Conservation (phyloP, 2,113 vertebrate genomes). For the Strix uralensis region DNA sequence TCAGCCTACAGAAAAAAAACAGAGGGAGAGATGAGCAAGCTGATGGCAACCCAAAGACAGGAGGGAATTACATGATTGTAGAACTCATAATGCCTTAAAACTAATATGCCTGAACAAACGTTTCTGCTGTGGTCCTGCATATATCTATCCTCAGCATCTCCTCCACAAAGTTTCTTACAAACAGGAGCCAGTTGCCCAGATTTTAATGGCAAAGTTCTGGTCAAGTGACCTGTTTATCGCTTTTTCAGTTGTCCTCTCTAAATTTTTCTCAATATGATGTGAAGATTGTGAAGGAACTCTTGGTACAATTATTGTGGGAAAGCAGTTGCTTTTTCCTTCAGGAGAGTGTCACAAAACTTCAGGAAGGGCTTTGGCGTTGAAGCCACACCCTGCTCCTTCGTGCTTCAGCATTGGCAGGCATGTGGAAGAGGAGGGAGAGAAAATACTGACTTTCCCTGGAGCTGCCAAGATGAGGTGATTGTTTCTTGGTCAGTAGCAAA, state of each 20-base stretch:
- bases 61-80: background rate
- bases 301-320: background rate
- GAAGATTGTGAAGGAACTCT: background rate
- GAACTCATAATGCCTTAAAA: background rate
- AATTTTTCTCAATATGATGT: background rate
- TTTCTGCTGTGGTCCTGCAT: background rate
- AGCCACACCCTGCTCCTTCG: accelerated
- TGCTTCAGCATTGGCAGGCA: background rate
- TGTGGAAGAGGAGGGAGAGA: background rate
- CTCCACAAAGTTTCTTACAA: background rate
- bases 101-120: background rate
- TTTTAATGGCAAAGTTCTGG: background rate
- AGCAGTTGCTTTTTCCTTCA: background rate
- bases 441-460: background rate
- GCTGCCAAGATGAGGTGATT: background rate
- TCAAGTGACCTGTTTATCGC: background rate
- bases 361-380: background rate
- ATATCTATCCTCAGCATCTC: background rate
- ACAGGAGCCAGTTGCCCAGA: background rate
- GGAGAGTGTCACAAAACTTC: background rate
- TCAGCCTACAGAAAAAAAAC: background rate
- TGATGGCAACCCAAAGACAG: background rate
- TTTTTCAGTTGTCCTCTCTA: background rate
- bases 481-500: background rate
- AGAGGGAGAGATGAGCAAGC: background rate